A percentile compares a stretch with the other conserved stretches of the same genome.
phyloP scores from a whole-genome alignment of 30 jellyfish, hydroid and myxozoan genomes.

The Mastigias papua region DNA sequence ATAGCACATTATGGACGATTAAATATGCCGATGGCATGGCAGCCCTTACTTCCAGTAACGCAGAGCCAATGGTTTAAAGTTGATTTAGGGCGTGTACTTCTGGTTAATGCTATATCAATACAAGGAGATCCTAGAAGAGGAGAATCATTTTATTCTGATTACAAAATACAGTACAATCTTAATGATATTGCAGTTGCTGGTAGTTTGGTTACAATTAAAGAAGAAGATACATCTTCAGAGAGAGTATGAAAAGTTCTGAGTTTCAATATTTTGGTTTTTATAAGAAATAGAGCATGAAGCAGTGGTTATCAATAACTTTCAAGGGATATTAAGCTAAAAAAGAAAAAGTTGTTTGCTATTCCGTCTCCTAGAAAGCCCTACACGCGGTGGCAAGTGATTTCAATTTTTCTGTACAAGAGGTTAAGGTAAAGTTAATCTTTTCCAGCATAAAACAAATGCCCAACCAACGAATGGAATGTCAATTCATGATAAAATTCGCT shows the following conservation, averaged over 20 bases:
- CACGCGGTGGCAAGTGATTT: too few relatives aligned
- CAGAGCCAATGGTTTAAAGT: conserved; percentile 47
- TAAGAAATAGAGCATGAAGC: too few relatives aligned
- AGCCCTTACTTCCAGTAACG: background rate
- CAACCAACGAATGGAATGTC: too few relatives aligned
- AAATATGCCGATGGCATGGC: conserved; percentile 58
- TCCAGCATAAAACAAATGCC: too few relatives aligned
- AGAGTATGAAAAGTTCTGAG: background rate
- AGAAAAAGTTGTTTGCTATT: too few relatives aligned
- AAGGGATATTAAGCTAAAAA: too few relatives aligned
- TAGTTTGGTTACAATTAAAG: conserved; percentile 9
- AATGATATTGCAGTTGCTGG: conserved; percentile 4
- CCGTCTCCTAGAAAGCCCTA: too few relatives aligned
- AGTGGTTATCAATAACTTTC: too few relatives aligned
- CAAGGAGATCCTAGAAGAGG: conserved; percentile 75
- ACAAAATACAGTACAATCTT: conserved; percentile 51
- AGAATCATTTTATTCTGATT: conserved; percentile 44
- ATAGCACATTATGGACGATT: conserved; percentile 60
- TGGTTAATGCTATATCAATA: conserved; percentile 62
- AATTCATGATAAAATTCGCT: too few relatives aligned
- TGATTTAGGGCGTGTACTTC: conserved; percentile 68
- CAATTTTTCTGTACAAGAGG: too few relatives aligned
- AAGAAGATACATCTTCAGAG: conserved; percentile 11
- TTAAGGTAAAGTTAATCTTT: too few relatives aligned
- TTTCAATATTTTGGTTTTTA: background rate